These are phyloP conservation scores for Cerastoderma edule DNA, from an alignment of 2,888 invertebrate genomes.

Conservation along the genomic window DNA sequence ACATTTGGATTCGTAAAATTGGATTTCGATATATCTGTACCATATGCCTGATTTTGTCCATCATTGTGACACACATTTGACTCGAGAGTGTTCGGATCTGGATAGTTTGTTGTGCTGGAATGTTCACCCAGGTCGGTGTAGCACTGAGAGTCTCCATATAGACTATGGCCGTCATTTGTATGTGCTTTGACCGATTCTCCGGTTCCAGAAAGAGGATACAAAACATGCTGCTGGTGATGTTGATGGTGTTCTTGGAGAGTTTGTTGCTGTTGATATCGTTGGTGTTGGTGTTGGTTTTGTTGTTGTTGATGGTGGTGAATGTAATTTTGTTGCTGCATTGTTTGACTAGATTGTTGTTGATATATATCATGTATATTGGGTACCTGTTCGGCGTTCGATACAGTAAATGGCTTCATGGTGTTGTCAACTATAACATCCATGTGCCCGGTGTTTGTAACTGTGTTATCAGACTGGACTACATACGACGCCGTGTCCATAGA, in stretches of 20 bases:
- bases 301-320: slow-evolving; percentile 14
- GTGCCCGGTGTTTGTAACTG: background rate
- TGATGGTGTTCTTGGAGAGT: no score
- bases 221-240: no score
- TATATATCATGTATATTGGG: background rate
- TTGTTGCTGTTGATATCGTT: slow-evolving; percentile 7
- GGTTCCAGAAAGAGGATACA: no score
- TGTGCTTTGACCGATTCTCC: no score
- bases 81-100: no score
- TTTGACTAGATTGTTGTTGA: slow-evolving; percentile 7
- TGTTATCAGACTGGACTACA: background rate
- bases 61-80: no score
- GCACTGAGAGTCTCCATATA: no score
- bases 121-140: no score
- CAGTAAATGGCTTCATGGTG: background rate
- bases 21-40: background rate
- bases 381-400: background rate
- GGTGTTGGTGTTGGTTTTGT: background rate
- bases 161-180: no score
- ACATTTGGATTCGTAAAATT: slow-evolving; percentile 6
- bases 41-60: no score
- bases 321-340: background rate
- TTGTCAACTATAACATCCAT: background rate
- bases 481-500: background rate
- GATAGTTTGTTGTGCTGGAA: no score